These are phyloP conservation scores for Muntiacus muntjak DNA, from an alignment of 2,113 vertebrate genomes.

Conservation along the genomic window DNA sequence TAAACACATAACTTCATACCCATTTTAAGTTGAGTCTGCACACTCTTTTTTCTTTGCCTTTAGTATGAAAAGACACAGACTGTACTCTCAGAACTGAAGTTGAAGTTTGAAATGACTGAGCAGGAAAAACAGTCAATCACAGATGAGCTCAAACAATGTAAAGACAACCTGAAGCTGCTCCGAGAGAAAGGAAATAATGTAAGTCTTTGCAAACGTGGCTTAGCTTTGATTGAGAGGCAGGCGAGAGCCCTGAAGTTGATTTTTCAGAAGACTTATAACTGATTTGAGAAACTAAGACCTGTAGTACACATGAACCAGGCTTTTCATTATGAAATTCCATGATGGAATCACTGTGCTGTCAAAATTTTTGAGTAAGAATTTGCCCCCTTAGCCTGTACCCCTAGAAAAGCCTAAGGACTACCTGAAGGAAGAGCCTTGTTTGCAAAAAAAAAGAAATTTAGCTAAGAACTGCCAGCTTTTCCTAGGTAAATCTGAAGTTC, in stretches of 20 bases:
- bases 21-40: slow-evolving; percentile 69
- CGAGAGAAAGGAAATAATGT: slow-evolving; percentile 96
- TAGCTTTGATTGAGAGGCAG: slow-evolving; percentile 48
- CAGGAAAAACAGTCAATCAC: slow-evolving; percentile 93
- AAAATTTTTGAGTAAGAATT: slow-evolving; percentile 40
- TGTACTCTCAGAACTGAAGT: slow-evolving; percentile 90
- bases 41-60: slow-evolving; percentile 78
- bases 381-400: neutral
- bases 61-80: slow-evolving; percentile 95
- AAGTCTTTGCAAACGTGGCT: slow-evolving; percentile 79
- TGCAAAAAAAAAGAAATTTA: slow-evolving; percentile 15
- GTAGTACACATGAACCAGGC: neutral
- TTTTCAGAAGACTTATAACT: slow-evolving; percentile 30
- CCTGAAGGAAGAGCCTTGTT: neutral
- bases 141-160: slow-evolving; percentile 95
- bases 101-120: slow-evolving; percentile 91
- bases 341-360: neutral
- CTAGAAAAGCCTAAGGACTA: neutral
- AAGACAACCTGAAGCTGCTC: slow-evolving; percentile 93
- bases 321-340: slow-evolving; percentile 19
- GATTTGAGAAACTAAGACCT: slow-evolving; percentile 5
- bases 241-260: neutral
- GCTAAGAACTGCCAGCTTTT: neutral
- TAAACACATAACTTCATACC: slow-evolving; percentile 52
- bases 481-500: slow-evolving; percentile 23